phyloP scores from a whole-genome alignment of 2,888 invertebrate species.

The Diplolepis rosae region DNA sequence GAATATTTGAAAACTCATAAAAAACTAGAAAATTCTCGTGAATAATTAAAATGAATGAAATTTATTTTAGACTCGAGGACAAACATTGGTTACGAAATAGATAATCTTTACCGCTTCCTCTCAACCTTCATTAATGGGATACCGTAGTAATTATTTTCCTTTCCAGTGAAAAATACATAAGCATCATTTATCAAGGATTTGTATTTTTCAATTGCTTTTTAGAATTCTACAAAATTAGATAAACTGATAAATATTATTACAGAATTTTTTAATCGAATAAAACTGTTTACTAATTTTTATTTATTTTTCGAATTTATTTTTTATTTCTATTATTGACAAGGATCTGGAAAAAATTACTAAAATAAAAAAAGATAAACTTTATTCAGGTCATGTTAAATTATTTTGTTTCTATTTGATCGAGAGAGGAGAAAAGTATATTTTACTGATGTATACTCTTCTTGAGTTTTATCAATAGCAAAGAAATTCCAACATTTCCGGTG shows the following conservation, averaged over 20 bases:
- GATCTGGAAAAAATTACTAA: no score
- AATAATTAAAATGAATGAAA: background rate
- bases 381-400: no score
- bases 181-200: background rate
- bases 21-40: background rate
- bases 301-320: no score
- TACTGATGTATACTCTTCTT: background rate
- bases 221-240: background rate
- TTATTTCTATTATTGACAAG: no score
- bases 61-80: background rate
- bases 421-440: background rate
- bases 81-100: background rate
- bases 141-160: background rate
- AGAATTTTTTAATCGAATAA: no score
- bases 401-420: background rate
- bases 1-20: background rate
- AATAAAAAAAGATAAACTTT: no score
- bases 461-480: conserved; percentile 31
- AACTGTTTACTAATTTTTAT: no score
- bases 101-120: conserved; percentile 6
- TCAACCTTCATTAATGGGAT: background rate
- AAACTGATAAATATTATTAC: background rate
- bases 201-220: background rate
- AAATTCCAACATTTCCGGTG: conserved; percentile 51
- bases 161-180: conserved; percentile 1